Base-by-base conservation (phyloP, 2,888 invertebrate genomes). In the Steromphala cineraria region DNA sequence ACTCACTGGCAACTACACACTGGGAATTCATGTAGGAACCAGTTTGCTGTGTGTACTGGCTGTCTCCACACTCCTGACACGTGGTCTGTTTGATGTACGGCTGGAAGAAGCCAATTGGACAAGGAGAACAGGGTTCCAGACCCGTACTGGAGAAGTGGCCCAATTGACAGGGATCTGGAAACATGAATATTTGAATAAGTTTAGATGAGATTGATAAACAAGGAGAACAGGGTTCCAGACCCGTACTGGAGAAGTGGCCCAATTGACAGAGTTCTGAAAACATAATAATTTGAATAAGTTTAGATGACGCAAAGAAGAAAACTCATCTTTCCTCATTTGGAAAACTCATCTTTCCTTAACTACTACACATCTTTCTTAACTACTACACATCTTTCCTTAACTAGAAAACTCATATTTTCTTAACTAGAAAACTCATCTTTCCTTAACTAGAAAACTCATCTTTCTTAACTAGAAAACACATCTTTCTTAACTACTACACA, bases 41-140 rank as follows among this genome's bases (percentile, higher is more conserved):
- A 0, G 71, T 71, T 13, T 74, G n/a, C 0, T 17, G 2, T 0
- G 90, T 90, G 17, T 87, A 82, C n/a, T 78, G 46, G 52, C 82
- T 55, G 0, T 83, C 56, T 8, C 71, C 24, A 82, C 90, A 90
- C 74, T 86, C 85, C 0, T 79, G 46, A 78, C 90, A 90, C 15
- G 78, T 81, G n/a, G 76, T 84, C 2, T 81, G 78, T 15, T 83
- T 71, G 0, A 52, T 13, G 1, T n/a, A 31, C 1, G 84, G 67
- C 79, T 89, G 89, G 76, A 85, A 89, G 80, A 82, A 87, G 24
- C 86, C 81, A n/a, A 75, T 78, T 5, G 89, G 90, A 79, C 90
- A 90, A 4, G 76, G 31, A 8, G 53, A 81, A 78, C 89, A 89
- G 0, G 87, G 87, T 21, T 80, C 71, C 2, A 89, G 81, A 5